Base-by-base conservation (phyloP, 2,888 invertebrate species). In the Allolobophora icterica region DNA sequence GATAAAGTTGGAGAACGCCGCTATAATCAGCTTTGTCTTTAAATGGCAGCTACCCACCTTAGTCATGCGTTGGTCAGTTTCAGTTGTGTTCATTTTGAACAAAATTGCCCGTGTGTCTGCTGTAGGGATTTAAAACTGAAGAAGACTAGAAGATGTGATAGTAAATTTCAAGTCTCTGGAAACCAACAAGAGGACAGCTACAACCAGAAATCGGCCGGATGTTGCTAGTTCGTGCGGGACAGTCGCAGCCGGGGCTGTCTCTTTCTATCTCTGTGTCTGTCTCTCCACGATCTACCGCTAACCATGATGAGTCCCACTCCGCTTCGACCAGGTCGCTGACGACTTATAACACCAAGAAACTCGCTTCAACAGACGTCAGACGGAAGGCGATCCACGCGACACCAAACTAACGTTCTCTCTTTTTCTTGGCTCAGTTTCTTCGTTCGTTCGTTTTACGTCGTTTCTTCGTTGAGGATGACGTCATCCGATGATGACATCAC, bases 81-180 rank as follows among this genome's bases (percentile, higher is more conserved):
- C 17, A 42, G 13, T 13, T 42, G 1, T 42, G 38, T n/a, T n/a
- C n/a, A n/a, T n/a, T n/a, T n/a, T n/a, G n/a, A n/a, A n/a, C 38
- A 38, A 38, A 38, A 38, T 38, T 38, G 38, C 38, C 52, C n/a
- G 71, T n/a, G 30, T n/a, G n/a, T 71, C 17, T 71, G 71, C 71
- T 30, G n/a, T 42, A 90, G 90, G 40, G 84, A 90, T 38, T 42
- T 84, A 83, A 30, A 84, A 0, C 38, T 42, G 42, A 40, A 90
- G 84, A 90, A 84, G 17, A 84, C 42, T 11, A 84, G 84, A 90
- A n/a, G 84, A 84, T 35, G 83, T 40, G 84, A 87, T 34, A 87
- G 38, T 38, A 87, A 87, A 34, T 87, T 87, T 87, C 35, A 87
- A 35, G 87, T 87, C 35, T 87, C 87, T 24, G 87, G 87, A 87